Percentiles rank a stretch among this genome's conserved stretches.
These are phyloP conservation scores for Pollenia labialis DNA, from an alignment of 2,888 invertebrate genomes.

Conservation along the genomic window DNA sequence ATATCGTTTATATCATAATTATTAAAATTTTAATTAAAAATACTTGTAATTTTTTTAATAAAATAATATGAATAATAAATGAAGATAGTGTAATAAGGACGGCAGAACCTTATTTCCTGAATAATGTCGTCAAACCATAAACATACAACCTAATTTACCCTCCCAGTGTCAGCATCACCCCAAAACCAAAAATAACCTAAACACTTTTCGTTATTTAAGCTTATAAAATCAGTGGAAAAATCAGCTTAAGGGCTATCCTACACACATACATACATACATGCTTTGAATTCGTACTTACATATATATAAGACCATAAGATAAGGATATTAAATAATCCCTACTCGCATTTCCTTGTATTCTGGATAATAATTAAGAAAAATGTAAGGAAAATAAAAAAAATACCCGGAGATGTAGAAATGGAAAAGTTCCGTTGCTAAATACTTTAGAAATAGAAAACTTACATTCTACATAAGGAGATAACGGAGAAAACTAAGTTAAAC, in stretches of 20 bases:
- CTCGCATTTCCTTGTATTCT: conserved; percentile 27
- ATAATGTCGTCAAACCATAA: conserved; percentile 17
- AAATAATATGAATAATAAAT: conserved; percentile 1
- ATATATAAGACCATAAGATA: conserved; percentile 13
- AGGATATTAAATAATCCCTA: conserved; percentile 27
- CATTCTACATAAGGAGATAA: background rate
- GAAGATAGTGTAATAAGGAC: conserved; percentile 51
- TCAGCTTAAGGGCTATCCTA: conserved; percentile 33
- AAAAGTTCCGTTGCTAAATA: conserved; percentile 16
- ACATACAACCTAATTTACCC: background rate
- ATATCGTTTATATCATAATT: conserved; percentile 62
- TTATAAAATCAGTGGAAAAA: conserved; percentile 41
- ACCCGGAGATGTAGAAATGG: background rate
- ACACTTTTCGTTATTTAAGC: conserved; percentile 15
- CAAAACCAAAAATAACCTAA: conserved; percentile 2
- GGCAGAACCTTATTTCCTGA: conserved; percentile 58
- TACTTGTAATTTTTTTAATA: conserved; percentile 40
- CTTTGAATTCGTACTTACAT: background rate
- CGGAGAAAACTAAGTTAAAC: background rate
- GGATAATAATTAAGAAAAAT: conserved; percentile 48
- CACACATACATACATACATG: background rate
- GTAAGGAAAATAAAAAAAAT: conserved; percentile 7
- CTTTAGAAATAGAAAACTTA: background rate
- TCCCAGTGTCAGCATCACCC: background rate
- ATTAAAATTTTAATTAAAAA: conserved; percentile 71